Evolutionary conservation across 2,888 invertebrate genomes (phyloP).

Genomic region (Scelioninae gen. 2): DNA sequence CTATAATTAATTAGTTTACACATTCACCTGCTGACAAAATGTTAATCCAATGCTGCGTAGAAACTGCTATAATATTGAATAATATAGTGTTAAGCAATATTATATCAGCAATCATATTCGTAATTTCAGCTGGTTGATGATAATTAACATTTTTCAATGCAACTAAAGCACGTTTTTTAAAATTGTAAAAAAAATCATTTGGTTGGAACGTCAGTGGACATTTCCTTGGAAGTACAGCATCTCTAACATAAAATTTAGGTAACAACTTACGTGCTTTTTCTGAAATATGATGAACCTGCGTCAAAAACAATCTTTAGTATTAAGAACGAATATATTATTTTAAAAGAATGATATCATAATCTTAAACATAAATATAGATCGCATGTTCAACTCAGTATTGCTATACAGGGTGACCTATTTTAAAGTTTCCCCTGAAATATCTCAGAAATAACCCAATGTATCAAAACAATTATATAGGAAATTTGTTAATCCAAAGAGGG

Average conservation of each 20-base stretch:
- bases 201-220: constrained; percentile 85
- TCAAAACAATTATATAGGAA: too few species aligned
- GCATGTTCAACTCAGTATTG: too few species aligned
- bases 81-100: constrained; percentile 59
- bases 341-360: too few species aligned
- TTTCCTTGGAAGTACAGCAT: constrained; percentile 80
- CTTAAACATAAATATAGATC: too few species aligned
- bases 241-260: constrained; percentile 81
- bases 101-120: constrained; percentile 71
- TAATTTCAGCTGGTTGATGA: constrained; percentile 69
- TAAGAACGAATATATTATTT: too few species aligned
- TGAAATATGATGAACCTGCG: constrained; percentile 80
- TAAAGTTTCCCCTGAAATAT: too few species aligned
- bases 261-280: constrained; percentile 78
- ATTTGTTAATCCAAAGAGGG: too few species aligned
- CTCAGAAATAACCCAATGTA: too few species aligned
- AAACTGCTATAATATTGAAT: constrained; percentile 61
- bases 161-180: constrained; percentile 79
- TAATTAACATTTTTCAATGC: constrained; percentile 78
- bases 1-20: too few species aligned
- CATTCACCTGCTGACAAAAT: constrained; percentile 71
- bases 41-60: constrained; percentile 62
- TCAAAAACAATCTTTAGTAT: not conserved
- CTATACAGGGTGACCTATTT: too few species aligned
- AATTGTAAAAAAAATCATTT: constrained; percentile 84